phyloP scores from a whole-genome alignment of 37 sponge, comb jelly and placozoan genomes.

The Agelas oroides region DNA sequence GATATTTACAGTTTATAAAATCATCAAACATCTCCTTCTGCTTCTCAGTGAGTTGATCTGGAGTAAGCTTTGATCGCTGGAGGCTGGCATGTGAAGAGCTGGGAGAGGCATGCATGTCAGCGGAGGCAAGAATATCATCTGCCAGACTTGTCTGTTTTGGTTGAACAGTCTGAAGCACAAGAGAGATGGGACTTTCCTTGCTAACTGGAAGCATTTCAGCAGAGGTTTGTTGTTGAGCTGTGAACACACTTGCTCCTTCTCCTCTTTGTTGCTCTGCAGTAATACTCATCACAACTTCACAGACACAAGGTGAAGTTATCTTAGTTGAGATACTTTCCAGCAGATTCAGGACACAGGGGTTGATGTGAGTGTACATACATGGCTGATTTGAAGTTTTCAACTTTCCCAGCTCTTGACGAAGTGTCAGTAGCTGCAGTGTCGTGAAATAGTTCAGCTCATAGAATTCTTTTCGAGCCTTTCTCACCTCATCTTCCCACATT shows the following conservation, averaged over 20 bases:
- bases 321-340: conserved; percentile 44
- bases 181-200: too few relatives aligned
- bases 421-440: conserved; percentile 53
- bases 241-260: neutral
- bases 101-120: neutral
- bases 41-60: conserved; percentile 12
- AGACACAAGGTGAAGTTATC: neutral
- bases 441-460: conserved; percentile 78
- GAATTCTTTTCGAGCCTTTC: conserved; percentile 23
- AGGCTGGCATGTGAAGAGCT: neutral
- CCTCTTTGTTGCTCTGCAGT: neutral
- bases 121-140: neutral
- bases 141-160: neutral
- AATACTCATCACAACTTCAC: neutral
- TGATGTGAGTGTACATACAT: neutral
- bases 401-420: conserved; percentile 52
- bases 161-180: neutral
- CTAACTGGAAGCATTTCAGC: neutral
- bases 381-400: neutral
- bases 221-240: neutral
- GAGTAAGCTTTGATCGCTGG: neutral
- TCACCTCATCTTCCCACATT: conserved; percentile 34
- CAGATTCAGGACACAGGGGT: conserved; percentile 18
- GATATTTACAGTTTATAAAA: neutral
- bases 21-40: conserved; percentile 25